Evolutionary conservation across 2,888 invertebrate species (phyloP), one percentile per base, ranked within the genome.

Genomic region (Orthosia gothica): DNA sequence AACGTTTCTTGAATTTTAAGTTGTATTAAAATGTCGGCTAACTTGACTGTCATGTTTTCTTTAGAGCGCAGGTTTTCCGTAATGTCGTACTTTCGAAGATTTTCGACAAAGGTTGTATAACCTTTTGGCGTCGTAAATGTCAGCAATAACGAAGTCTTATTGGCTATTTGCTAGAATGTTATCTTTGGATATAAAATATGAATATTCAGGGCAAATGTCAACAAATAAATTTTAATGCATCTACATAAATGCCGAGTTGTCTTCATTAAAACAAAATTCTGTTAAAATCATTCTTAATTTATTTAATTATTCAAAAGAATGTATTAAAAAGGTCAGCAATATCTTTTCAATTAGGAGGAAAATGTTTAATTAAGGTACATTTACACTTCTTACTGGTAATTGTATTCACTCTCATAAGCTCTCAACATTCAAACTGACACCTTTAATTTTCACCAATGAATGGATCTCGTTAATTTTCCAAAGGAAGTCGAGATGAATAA

Each of bases 401-500:
- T 50, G 26, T 16, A 49, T 26, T 5, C 45, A 55, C 45, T 74
- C 50, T 23, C 32, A 7, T 23, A 26, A 61, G 18, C 66, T 54
- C 58, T 47, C 49, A 66, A 63, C 65, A 79, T 70, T 79, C 81
- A 81, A 78, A 82, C 86, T 84, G 88, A 88, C 91, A 89, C 85
- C 86, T 89, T 87, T 88, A 82, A 85, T 81, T 84, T 87, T 82
- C 76, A 71, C 73, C 87, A 87, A 88, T 89, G 89, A 89, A 90
- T 89, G 87, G 89, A 82, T 83, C 89, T 91, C 91, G 87, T 92
- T 90, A 90, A 91, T 87, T 87, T 87, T 80, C 83, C 83, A 89
- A 89, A 84, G 85, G 89, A 90, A 88, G 84, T 85, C 78, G 78
- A 79, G 61, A 87, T 91, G 90, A 91, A 92, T 92, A 89, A 91